A percentile compares a stretch with the other conserved stretches of the same genome.
Evolutionary conservation across 1,140 invertebrate genomes (phyloP).

Genomic region (Anoplolepis gracilipes): DNA sequence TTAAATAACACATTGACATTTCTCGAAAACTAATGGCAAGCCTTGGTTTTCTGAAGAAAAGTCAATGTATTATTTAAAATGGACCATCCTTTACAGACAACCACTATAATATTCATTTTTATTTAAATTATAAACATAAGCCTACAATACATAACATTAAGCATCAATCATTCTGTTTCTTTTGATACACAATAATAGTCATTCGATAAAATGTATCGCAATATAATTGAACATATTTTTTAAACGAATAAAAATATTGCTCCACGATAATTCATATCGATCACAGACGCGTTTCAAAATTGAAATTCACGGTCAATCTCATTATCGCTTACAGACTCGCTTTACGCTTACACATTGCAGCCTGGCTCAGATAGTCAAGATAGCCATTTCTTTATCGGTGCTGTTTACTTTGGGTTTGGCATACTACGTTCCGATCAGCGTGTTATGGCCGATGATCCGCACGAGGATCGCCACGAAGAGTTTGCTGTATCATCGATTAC

Average conservation of each 20-base stretch:
- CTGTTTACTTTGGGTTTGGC: conserved; percentile 72
- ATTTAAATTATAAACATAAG: background rate
- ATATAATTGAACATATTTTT: background rate
- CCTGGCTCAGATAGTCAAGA: conserved; percentile 70
- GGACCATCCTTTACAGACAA: too few species aligned
- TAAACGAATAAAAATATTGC: background rate
- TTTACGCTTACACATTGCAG: conserved; percentile 56
- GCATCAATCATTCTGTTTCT: background rate
- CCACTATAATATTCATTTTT: background rate
- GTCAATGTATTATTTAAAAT: too few species aligned
- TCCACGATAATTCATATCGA: background rate
- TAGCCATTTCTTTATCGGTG: conserved; percentile 72
- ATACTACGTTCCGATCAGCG: conserved; percentile 73
- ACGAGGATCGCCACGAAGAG: conserved; percentile 49
- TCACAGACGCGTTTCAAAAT: background rate
- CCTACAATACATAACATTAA: too few species aligned
- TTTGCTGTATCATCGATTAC: background rate
- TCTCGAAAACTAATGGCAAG: too few species aligned
- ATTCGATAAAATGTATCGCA: background rate
- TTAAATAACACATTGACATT: too few species aligned
- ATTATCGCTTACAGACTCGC: background rate
- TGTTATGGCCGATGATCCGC: conserved; percentile 75
- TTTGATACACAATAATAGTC: background rate
- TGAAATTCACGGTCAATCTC: background rate
- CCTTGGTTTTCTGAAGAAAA: too few species aligned